Conservation (phyloP, 2,113 vertebrate genomes). For the Acrocephalus kingi region DNA sequence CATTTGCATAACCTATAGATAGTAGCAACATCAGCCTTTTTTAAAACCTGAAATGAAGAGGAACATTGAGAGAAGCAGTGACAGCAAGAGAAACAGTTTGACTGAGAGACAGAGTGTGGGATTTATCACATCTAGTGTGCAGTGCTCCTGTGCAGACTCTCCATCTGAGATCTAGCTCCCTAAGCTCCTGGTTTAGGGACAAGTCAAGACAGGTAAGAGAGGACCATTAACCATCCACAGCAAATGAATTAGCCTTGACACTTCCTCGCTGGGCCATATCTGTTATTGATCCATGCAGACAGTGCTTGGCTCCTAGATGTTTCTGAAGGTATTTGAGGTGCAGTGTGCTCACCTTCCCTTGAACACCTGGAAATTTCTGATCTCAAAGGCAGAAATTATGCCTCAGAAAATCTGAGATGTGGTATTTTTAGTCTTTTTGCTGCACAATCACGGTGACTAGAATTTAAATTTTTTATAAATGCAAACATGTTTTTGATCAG, state of each 20-base stretch:
- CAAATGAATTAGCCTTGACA: neutral
- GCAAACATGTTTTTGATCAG: constrained; percentile 22
- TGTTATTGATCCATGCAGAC: neutral
- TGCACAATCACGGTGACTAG: neutral
- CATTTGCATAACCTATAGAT: constrained; percentile 15
- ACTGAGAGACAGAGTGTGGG: neutral
- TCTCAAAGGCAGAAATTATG: neutral
- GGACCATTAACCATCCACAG: neutral
- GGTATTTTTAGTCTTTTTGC: constrained; percentile 9
- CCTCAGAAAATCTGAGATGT: neutral
- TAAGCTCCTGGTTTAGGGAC: neutral
- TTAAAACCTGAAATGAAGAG: neutral
- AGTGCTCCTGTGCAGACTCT: neutral
- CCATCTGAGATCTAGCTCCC: neutral
- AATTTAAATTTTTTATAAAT: constrained; percentile 36
- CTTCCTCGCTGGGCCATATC: neutral
- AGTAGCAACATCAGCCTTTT: neutral
- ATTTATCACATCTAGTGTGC: neutral
- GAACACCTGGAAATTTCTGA: neutral
- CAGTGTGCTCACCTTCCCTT: neutral
- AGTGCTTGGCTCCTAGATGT: neutral
- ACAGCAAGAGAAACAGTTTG: neutral
- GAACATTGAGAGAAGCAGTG: neutral
- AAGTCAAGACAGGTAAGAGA: neutral
- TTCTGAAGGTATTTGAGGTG: neutral